Conservation (phyloP, 2,888 invertebrate genomes). For the Synergus umbraculus region DNA sequence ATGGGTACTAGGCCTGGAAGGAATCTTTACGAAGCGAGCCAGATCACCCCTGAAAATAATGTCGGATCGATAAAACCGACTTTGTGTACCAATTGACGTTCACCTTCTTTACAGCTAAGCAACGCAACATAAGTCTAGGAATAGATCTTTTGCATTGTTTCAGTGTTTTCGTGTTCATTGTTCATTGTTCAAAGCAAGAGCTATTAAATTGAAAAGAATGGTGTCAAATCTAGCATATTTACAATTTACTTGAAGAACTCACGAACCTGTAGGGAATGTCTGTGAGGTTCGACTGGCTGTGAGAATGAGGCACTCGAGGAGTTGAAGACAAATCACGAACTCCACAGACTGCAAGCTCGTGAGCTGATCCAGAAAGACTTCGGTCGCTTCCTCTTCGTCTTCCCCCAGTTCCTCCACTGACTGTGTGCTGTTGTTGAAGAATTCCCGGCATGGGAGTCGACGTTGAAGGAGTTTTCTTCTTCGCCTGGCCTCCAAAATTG, state of each 20-base stretch:
- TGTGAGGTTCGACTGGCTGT: slow-evolving; percentile 93
- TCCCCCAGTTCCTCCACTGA: slow-evolving; percentile 69
- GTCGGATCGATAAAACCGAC: slow-evolving; percentile 64
- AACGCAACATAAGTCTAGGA: background rate
- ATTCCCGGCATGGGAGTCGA: slow-evolving; percentile 78
- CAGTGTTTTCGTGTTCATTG: slow-evolving; percentile 9
- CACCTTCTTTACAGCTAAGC: slow-evolving; percentile 17
- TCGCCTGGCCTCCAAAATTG: slow-evolving; percentile 91
- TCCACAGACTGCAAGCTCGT: slow-evolving; percentile 88
- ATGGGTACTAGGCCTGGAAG: slow-evolving; percentile 74
- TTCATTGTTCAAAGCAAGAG: slow-evolving; percentile 6
- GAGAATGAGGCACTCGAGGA: slow-evolving; percentile 88
- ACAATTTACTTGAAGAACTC: slow-evolving; percentile 9
- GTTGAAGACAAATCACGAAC: slow-evolving; percentile 80
- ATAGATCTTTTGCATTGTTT: slow-evolving; percentile 15
- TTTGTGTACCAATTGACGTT: slow-evolving; percentile 51
- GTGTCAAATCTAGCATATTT: background rate
- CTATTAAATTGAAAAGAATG: background rate
- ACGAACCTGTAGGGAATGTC: slow-evolving; percentile 89
- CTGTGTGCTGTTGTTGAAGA: slow-evolving; percentile 74
- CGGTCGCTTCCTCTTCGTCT: slow-evolving; percentile 90
- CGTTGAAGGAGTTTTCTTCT: slow-evolving; percentile 87
- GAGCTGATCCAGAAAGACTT: slow-evolving; percentile 90
- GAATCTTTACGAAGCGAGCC: slow-evolving; percentile 74
- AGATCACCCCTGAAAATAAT: slow-evolving; percentile 80